Percentiles rank a stretch among this genome's conserved stretches.
These are phyloP conservation scores for Virgularia gustaviana DNA, from an alignment of 92 coral and sea anemone species.

Conservation along the genomic window DNA sequence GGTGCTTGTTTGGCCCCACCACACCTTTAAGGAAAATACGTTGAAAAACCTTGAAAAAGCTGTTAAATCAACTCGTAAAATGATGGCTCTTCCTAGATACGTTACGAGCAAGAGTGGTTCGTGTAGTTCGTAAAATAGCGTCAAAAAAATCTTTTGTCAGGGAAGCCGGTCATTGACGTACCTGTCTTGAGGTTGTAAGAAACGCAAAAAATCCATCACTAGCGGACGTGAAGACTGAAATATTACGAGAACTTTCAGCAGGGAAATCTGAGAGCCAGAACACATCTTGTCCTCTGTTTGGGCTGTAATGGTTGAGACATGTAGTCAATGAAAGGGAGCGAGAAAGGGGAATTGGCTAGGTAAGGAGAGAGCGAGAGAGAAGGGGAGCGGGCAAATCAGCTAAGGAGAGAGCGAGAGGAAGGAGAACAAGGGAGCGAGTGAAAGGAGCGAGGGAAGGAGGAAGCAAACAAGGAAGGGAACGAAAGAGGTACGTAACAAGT, in stretches of 20 bases:
- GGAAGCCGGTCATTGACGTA: too few relatives aligned
- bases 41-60: too few relatives aligned
- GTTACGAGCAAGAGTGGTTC: too few relatives aligned
- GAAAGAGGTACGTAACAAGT: background rate
- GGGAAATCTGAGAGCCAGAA: conserved; percentile 66
- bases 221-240: conserved; percentile 66
- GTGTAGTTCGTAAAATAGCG: too few relatives aligned
- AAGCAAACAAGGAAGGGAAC: background rate
- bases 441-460: background rate
- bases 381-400: too few relatives aligned
- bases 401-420: too few relatives aligned
- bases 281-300: conserved; percentile 64
- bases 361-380: too few relatives aligned
- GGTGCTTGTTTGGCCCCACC: conserved; percentile 30
- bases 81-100: too few relatives aligned
- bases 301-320: conserved; percentile 36
- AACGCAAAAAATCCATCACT: conserved; percentile 78
- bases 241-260: conserved; percentile 54
- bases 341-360: too few relatives aligned
- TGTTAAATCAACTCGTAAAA: too few relatives aligned
- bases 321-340: too few relatives aligned
- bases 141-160: too few relatives aligned
- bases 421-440: background rate
- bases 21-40: conserved; percentile 2
- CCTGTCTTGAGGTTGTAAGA: conserved; percentile 58